Percentiles rank a stretch among this genome's conserved stretches.
phyloP scores from a whole-genome alignment of 1,140 invertebrate species.

The Meteorus sp. region DNA sequence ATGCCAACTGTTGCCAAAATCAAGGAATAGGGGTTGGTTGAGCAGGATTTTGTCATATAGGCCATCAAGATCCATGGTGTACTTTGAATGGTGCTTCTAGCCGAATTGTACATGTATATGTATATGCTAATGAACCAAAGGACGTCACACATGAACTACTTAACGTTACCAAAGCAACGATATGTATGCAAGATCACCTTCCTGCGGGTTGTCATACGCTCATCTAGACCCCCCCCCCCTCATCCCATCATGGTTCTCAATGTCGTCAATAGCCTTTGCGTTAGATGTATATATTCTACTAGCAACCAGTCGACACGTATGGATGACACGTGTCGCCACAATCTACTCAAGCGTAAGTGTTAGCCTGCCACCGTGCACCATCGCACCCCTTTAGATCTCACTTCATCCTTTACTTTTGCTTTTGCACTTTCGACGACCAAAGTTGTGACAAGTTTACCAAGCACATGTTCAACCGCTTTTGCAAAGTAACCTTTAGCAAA shows the following conservation, averaged over 20 bases:
- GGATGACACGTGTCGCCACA: conserved; percentile 47
- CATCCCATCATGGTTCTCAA: too few species aligned
- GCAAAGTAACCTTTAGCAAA: too few species aligned
- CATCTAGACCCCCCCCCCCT: too few species aligned
- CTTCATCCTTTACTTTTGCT: conserved; percentile 25
- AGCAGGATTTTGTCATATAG: conserved; percentile 5
- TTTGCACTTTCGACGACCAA: neutral
- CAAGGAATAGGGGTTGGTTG: too few species aligned
- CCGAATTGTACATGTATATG: too few species aligned
- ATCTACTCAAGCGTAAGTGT: conserved; percentile 10
- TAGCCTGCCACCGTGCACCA: neutral
- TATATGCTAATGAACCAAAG: too few species aligned
- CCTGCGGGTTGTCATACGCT: conserved; percentile 42
- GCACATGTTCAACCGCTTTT: too few species aligned
- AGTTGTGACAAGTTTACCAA: neutral
- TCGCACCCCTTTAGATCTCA: conserved; percentile 16
- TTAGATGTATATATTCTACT: conserved; percentile 17
- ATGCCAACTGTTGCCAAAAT: too few species aligned
- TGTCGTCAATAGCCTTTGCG: conserved; percentile 44
- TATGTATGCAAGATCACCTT: conserved; percentile 49
- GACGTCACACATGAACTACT: conserved; percentile 41
- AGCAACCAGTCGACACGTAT: conserved; percentile 42
- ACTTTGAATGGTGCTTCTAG: too few species aligned
- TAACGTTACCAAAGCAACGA: conserved; percentile 45
- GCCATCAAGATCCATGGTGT: too few species aligned